A percentile compares a stretch with the other conserved stretches of the same genome.
phyloP scores from a whole-genome alignment of 2,797 vertebrate genomes.

The Pantherophis alleghaniensis region DNA sequence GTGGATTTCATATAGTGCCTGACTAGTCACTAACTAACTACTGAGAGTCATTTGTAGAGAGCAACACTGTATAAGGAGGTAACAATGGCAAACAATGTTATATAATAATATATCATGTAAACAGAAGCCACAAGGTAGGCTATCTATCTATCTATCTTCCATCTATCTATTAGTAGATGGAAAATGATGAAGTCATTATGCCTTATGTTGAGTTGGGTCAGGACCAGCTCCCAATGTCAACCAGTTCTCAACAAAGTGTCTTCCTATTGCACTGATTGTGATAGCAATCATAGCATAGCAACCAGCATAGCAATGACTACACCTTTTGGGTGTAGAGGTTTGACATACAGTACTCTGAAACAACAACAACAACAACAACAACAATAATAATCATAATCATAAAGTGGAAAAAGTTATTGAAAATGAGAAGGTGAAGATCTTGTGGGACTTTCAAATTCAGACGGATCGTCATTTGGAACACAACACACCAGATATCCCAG shows the following conservation, averaged over 20 bases:
- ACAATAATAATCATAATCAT: too few species aligned
- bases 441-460: too few species aligned
- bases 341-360: not conserved
- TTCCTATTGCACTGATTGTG: not conserved
- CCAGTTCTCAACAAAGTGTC: not conserved
- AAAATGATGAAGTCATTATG: not conserved
- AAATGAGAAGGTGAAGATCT: too few species aligned
- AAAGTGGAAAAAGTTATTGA: too few species aligned
- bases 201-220: not conserved
- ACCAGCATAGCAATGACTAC: not conserved
- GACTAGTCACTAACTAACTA: not conserved
- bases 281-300: not conserved
- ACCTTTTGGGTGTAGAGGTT: not conserved
- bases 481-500: too few species aligned
- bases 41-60: not conserved
- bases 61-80: not conserved
- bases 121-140: not conserved
- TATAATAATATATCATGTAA: not conserved
- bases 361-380: too few species aligned
- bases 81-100: not conserved
- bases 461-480: too few species aligned
- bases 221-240: not conserved
- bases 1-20: not conserved
- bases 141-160: not conserved
- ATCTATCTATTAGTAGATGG: not conserved